Conservation (phyloP, 2,113 vertebrate genomes). For the Psilopogon haemacephalus region DNA sequence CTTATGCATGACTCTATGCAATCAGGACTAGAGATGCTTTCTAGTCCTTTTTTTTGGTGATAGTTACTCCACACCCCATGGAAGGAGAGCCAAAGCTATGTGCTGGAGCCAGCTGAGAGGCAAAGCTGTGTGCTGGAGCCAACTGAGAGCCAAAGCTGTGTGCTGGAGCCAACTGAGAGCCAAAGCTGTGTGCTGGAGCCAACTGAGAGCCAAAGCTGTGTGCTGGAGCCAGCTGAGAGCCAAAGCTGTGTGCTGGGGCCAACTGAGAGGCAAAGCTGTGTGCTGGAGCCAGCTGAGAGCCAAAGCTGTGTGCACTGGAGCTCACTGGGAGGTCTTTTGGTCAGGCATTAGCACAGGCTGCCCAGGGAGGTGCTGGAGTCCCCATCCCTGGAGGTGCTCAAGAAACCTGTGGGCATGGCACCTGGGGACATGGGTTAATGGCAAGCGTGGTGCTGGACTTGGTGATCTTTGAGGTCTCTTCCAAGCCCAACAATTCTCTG, state of each 20-base stretch:
- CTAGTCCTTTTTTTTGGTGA: accelerated
- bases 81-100: not conserved
- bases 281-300: not conserved
- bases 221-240: not conserved
- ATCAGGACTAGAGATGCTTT: not conserved
- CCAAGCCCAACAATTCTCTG: no score
- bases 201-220: not conserved
- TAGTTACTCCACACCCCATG: accelerated
- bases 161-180: not conserved
- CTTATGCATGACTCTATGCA: not conserved
- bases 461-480: no score
- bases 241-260: accelerated
- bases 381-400: no score
- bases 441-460: no score
- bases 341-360: no score
- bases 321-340: not conserved
- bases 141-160: not conserved
- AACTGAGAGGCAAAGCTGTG: not conserved
- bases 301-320: accelerated
- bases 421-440: no score
- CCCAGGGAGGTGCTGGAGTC: no score
- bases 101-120: accelerated
- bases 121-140: accelerated
- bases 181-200: accelerated
- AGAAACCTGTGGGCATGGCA: no score